Evolutionary conservation across 2,113 vertebrate species (phyloP).

Genomic region (Octodon degus): DNA sequence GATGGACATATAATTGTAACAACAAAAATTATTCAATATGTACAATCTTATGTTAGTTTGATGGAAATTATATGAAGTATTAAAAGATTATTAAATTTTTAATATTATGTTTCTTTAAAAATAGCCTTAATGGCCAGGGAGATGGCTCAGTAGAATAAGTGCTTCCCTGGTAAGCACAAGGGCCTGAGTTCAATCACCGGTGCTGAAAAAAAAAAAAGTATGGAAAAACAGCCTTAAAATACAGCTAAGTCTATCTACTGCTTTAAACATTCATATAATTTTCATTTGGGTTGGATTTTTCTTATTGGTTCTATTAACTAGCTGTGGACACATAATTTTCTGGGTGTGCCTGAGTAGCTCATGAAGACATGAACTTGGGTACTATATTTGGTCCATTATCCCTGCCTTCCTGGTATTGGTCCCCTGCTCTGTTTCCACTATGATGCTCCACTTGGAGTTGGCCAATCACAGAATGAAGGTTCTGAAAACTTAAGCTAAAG

Average conservation of each 20-base stretch:
- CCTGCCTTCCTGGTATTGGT: not conserved
- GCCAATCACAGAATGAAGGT: not conserved
- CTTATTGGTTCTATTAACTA: not conserved
- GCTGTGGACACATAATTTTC: not conserved
- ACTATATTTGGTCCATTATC: not conserved
- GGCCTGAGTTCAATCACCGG: no score
- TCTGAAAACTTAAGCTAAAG: not conserved
- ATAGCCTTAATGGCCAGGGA: not conserved
- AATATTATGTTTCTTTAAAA: constrained; percentile 8
- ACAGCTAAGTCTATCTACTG: not conserved
- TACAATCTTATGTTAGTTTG: not conserved
- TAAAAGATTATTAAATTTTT: constrained; percentile 28
- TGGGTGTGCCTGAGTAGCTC: not conserved
- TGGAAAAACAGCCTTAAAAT: not conserved
- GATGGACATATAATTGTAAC: not conserved
- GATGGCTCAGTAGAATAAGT: no score
- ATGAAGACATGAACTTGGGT: not conserved
- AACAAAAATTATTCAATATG: not conserved
- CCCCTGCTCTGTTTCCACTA: not conserved
- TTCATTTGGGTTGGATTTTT: not conserved
- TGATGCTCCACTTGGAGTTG: not conserved
- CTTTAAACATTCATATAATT: constrained; percentile 23
- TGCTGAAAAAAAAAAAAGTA: no score
- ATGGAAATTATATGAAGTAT: not conserved
- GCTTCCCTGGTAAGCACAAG: no score